Conservation (phyloP, 1,140 invertebrate genomes). For the Bemisia tabaci region DNA sequence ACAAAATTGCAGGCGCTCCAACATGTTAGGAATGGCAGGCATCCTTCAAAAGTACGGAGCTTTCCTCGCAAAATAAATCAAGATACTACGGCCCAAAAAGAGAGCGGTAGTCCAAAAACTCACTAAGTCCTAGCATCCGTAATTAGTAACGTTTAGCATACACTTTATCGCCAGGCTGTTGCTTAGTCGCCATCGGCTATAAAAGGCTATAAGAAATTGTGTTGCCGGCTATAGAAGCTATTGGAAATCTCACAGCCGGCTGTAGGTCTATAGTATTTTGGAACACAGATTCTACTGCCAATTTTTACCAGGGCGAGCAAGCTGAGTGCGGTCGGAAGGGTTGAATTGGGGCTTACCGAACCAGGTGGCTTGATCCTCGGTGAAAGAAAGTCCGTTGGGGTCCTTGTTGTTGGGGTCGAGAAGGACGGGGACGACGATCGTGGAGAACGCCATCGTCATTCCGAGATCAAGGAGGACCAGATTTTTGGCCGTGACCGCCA, state of each 20-base stretch:
- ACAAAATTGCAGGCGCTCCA: too few relatives aligned
- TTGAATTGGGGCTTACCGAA: conserved; percentile 23
- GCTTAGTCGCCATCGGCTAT: too few relatives aligned
- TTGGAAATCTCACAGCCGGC: background rate
- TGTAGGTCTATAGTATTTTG: background rate
- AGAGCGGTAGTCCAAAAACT: too few relatives aligned
- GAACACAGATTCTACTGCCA: background rate
- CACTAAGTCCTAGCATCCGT: too few relatives aligned
- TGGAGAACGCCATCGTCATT: conserved; percentile 23
- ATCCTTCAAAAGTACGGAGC: too few relatives aligned
- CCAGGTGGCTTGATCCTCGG: conserved; percentile 23
- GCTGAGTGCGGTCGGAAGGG: too few relatives aligned
- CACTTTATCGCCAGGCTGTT: too few relatives aligned
- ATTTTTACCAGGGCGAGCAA: background rate
- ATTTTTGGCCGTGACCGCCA: conserved; percentile 21
- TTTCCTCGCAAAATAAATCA: too few relatives aligned
- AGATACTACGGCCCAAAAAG: too few relatives aligned
- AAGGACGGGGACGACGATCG: conserved; percentile 22
- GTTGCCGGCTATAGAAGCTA: background rate
- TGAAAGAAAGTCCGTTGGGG: conserved; percentile 16
- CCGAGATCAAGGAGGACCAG: conserved; percentile 22
- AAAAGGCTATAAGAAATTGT: background rate
- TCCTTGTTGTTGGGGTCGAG: conserved; percentile 14
- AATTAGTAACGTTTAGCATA: too few relatives aligned
- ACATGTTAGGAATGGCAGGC: too few relatives aligned